Conservation (phyloP, 2,797 vertebrate species). For the Anguilla megastoma region DNA sequence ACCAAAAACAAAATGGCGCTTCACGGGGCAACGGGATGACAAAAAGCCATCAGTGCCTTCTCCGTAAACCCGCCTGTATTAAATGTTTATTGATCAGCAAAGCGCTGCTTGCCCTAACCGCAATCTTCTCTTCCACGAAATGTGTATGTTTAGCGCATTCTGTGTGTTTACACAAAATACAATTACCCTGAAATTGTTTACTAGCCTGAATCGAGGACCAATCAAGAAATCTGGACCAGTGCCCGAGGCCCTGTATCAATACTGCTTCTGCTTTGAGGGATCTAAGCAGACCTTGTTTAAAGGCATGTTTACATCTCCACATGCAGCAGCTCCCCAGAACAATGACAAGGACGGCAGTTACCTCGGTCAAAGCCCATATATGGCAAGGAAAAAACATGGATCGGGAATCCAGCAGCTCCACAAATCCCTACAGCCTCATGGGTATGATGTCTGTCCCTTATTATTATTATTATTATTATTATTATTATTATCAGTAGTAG, state of each 20-base stretch:
- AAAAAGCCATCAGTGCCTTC: not conserved
- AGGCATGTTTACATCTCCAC: not conserved
- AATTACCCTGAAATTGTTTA: constrained; percentile 18
- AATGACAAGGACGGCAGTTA: not conserved
- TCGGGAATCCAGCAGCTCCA: not conserved
- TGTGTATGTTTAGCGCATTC: not conserved
- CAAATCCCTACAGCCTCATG: not conserved
- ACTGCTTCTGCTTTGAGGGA: not conserved
- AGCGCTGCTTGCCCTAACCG: not conserved
- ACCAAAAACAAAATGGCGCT: not conserved
- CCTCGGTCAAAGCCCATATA: not conserved
- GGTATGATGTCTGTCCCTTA: not conserved
- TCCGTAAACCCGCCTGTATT: constrained; percentile 18
- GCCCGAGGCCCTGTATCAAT: not conserved
- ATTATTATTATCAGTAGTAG: no score
- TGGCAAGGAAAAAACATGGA: not conserved
- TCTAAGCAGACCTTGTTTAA: not conserved
- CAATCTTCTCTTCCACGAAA: not conserved
- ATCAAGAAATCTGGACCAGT: not conserved
- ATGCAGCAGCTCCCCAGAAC: not conserved
- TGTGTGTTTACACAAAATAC: not conserved
- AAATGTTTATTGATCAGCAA: constrained; percentile 13
- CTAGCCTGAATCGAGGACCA: not conserved
- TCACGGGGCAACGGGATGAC: not conserved
- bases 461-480: no score